Conservation (phyloP, 2,113 vertebrate genomes). For the Lophius piscatorius region DNA sequence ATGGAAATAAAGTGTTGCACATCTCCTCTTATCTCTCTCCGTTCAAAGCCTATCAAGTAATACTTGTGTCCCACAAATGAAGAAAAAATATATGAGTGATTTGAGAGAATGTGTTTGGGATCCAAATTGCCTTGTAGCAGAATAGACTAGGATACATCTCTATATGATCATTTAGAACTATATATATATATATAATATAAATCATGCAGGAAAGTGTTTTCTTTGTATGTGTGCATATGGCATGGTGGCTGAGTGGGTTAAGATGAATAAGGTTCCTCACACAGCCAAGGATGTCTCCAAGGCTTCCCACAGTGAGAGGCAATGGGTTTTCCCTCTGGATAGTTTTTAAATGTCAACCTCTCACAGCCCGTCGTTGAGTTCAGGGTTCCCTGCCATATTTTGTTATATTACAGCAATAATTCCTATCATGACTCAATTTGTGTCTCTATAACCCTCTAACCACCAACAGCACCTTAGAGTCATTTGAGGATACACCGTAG, state of each 20-base stretch:
- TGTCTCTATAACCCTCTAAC: slow-evolving; percentile 25
- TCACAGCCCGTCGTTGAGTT: slow-evolving; percentile 27
- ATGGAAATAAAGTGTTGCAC: slow-evolving; percentile 57
- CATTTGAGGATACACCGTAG: slow-evolving; percentile 31
- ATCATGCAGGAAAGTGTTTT: not conserved
- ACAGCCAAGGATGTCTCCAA: slow-evolving; percentile 51
- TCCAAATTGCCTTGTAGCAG: slow-evolving; percentile 1
- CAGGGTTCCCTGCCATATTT: slow-evolving; percentile 35
- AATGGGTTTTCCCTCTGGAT: slow-evolving; percentile 48
- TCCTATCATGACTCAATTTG: slow-evolving; percentile 58
- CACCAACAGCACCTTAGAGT: slow-evolving; percentile 29
- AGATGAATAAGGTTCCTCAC: slow-evolving; percentile 66
- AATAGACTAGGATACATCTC: slow-evolving; percentile 2
- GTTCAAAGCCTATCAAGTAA: slow-evolving; percentile 33
- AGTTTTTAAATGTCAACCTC: slow-evolving; percentile 65
- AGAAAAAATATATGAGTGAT: slow-evolving; percentile 4
- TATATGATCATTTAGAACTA: too few species aligned
- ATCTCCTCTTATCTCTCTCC: slow-evolving; percentile 56
- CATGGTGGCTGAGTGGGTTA: slow-evolving; percentile 35
- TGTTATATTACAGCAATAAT: slow-evolving; percentile 53
- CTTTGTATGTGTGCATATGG: slow-evolving; percentile 21
- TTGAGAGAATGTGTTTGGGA: not conserved
- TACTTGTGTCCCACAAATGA: slow-evolving; percentile 31
- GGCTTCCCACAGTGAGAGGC: slow-evolving; percentile 39
- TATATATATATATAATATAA: too few species aligned